Evolutionary conservation across 2,888 invertebrate species (phyloP), one percentile per base, ranked within the genome.

Genomic region (Eudiplozoon nipponicum): DNA sequence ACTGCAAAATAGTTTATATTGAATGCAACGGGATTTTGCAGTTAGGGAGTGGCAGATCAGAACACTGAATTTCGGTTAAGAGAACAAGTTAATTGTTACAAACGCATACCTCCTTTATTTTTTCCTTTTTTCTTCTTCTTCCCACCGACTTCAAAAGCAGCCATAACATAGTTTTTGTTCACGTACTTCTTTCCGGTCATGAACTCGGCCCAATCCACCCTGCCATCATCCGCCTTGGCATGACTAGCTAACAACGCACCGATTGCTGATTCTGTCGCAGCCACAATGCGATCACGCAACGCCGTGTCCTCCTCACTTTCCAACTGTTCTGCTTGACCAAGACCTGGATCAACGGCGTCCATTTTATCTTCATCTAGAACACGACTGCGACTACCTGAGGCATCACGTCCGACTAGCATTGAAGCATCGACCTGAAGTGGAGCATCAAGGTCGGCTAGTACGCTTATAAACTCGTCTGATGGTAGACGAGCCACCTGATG

Each of bases 101-200:
- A n/a, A n/a, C n/a, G n/a, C 11, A 15, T 33, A n/a, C 4, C 2
- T 33, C 37, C 37, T 23, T 42, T 42, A 11, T 22, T 21, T n/a
- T 26, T 26, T 17, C 40, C 40, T 42, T 39, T 39, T 22, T 39
- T 55, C 44, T 54, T 53, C 45, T 57, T 58, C 45, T 58, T 58
- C 47, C 51, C 52, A 45, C 58, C 58, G 7, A 51, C 54, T 42
- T 56, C 55, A 47, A 55, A 59, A 17, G 56, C 52, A 47, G 50
- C 50, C 51, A 53, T 51, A 22, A 55, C 46, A 46, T 51, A 57
- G 44, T 51, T 51, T 47, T 57, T 57, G 45, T 57, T 55, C 23
- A 59, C 49, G 49, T 54, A 59, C 44, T 57, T 56, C 45, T 57
- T 58, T 9, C 54, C 57, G 5, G 45, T 39, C 9, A 57, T 42